Conservation (phyloP, 2,888 invertebrate species). For the Ganaspis brasiliensis region DNA sequence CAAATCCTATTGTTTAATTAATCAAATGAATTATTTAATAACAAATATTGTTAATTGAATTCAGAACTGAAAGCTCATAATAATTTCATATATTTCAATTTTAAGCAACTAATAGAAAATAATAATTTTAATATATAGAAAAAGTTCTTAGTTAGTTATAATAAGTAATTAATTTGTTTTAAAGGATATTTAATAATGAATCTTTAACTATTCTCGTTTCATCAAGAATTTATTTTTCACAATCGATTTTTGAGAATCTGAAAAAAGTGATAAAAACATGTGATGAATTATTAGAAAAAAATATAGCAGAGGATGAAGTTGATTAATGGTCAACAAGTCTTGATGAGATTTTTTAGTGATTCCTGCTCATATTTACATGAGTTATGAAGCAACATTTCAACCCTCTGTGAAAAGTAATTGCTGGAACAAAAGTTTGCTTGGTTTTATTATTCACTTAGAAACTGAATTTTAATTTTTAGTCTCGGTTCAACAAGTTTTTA, state of each 20-base stretch:
- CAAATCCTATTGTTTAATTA: too few relatives aligned
- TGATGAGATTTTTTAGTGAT: conserved; percentile 53
- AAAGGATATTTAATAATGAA: too few relatives aligned
- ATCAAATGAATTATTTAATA: too few relatives aligned
- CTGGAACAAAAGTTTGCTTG: background rate
- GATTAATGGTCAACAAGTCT: conserved; percentile 37
- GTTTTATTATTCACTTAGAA: background rate
- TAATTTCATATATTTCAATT: too few relatives aligned
- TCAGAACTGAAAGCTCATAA: too few relatives aligned
- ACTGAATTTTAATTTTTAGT: background rate
- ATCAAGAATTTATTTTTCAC: too few relatives aligned
- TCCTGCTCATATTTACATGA: background rate
- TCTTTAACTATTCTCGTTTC: too few relatives aligned
- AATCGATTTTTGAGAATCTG: background rate
- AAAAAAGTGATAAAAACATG: background rate
- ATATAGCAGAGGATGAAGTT: conserved; percentile 6
- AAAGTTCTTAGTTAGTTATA: too few relatives aligned
- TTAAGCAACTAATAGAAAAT: too few relatives aligned
- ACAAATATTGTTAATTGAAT: too few relatives aligned
- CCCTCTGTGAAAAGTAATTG: background rate
- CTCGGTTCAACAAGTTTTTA: background rate
- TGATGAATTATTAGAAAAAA: conserved; percentile 9
- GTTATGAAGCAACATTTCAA: background rate
- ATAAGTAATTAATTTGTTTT: too few relatives aligned
- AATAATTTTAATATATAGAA: too few relatives aligned